Percentiles rank a stretch among this genome's conserved stretches.
Evolutionary conservation across 2,113 vertebrate genomes (phyloP).

Genomic region (Anhinga rufa): DNA sequence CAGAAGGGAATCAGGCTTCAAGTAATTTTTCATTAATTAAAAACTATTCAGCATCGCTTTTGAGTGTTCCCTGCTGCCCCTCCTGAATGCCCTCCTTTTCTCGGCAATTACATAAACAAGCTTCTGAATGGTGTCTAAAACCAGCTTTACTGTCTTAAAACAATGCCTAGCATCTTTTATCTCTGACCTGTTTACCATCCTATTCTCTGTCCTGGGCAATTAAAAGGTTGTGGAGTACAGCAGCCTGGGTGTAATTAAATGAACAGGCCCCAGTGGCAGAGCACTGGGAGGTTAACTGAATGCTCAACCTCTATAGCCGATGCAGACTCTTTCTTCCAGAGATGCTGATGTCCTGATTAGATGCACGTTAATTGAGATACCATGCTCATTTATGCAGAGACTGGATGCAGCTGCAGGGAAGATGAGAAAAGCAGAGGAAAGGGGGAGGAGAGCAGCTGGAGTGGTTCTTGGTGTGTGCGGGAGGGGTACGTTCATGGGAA

Average conservation of each 20-base stretch:
- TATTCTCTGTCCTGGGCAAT: slow-evolving; percentile 4
- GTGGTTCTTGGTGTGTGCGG: not conserved
- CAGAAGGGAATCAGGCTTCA: not conserved
- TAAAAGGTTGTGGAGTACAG: not conserved
- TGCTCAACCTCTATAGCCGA: not conserved
- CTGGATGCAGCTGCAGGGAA: not conserved
- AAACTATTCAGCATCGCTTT: not conserved
- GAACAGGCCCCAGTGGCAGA: not conserved
- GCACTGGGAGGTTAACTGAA: not conserved
- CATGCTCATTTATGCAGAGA: not conserved
- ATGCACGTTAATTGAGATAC: not conserved
- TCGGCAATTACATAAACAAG: not conserved
- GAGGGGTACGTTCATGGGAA: not conserved
- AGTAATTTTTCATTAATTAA: slow-evolving; percentile 38
- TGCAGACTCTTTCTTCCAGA: not conserved
- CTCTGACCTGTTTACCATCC: not conserved
- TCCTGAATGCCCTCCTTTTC: slow-evolving; percentile 16
- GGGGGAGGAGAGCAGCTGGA: not conserved
- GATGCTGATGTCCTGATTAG: not conserved
- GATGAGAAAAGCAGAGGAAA: not conserved
- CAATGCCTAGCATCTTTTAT: not conserved
- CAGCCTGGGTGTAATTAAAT: slow-evolving; percentile 17
- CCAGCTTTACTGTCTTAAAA: not conserved
- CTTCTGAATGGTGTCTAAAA: not conserved
- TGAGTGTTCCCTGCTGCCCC: not conserved